Percentiles rank a stretch among this genome's conserved stretches.
Evolutionary conservation across 1,140 invertebrate genomes (phyloP).

Genomic region (Drosophila ficusphila): DNA sequence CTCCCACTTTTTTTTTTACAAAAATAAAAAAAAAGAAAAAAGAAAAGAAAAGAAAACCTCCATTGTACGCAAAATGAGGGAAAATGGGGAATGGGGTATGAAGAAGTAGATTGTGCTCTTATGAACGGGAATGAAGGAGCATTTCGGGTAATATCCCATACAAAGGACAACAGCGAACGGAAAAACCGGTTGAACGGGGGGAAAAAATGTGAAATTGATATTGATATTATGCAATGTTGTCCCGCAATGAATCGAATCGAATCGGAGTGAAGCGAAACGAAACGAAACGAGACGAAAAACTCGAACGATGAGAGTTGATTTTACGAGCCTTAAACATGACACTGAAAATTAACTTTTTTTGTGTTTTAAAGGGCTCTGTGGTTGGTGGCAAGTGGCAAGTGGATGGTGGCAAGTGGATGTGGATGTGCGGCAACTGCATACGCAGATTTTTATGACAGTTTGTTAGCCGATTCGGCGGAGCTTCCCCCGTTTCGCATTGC

Average conservation of each 20-base stretch:
- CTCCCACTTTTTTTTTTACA: conserved; percentile 4
- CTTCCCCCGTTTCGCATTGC: neutral
- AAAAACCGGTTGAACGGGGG: neutral
- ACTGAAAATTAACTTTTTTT: conserved; percentile 46
- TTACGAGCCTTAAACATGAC: conserved; percentile 59
- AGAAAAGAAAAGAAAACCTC: neutral
- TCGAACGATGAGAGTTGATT: conserved; percentile 44
- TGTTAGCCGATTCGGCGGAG: neutral
- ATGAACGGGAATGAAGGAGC: conserved; percentile 11
- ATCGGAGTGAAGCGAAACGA: neutral
- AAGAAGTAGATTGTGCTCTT: conserved; percentile 22
- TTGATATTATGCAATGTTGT: conserved; percentile 49
- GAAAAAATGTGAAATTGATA: conserved; percentile 42
- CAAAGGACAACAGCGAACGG: conserved; percentile 31
- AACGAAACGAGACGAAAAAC: conserved; percentile 10
- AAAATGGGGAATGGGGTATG: neutral
- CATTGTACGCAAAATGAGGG: conserved; percentile 12
- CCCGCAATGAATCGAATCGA: conserved; percentile 15
- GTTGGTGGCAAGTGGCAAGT: too few species aligned
- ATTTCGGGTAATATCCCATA: conserved; percentile 27
- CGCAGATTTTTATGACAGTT: conserved; percentile 34
- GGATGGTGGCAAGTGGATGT: neutral
- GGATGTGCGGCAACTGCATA: conserved; percentile 23
- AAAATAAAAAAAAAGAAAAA: too few species aligned
- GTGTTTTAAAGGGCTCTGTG: conserved; percentile 1